Conservation (phyloP, 2,113 vertebrate genomes). For the Syngnathoides biaculeatus region DNA sequence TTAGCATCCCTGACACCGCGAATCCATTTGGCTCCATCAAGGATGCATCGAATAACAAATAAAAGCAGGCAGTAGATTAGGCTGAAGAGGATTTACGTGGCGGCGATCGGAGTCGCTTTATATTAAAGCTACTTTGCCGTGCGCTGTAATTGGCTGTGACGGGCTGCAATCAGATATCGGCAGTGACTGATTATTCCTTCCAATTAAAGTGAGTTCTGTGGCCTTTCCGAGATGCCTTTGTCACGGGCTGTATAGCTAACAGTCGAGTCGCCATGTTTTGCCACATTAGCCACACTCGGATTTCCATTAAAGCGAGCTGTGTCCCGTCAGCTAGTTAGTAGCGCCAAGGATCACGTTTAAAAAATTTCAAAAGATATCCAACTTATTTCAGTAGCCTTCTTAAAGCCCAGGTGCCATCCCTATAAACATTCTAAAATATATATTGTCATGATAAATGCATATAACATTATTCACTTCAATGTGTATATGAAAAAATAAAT, state of each 20-base stretch:
- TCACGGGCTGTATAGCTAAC: background rate
- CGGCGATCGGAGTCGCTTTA: background rate
- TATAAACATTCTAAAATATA: too few species aligned
- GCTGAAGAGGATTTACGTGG: conserved; percentile 8
- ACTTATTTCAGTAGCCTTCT: too few species aligned
- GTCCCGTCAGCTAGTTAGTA: background rate
- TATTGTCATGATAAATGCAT: too few species aligned
- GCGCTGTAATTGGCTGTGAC: conserved; percentile 6
- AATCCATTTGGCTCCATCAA: conserved; percentile 9
- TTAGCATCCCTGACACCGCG: background rate
- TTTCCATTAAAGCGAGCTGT: background rate
- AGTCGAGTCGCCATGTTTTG: background rate
- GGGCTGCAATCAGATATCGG: conserved; percentile 4
- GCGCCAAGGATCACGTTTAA: too few species aligned
- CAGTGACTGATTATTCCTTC: background rate
- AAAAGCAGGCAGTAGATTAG: conserved; percentile 14
- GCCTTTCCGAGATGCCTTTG: background rate
- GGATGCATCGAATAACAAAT: conserved; percentile 18
- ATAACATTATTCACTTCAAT: too few species aligned
- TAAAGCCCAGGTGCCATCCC: too few species aligned
- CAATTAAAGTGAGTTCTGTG: background rate
- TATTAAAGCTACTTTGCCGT: conserved; percentile 4
- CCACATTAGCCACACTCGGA: background rate
- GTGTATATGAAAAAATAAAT: too few species aligned
- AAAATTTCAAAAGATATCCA: too few species aligned